Conservation (phyloP, 2,113 vertebrate genomes). For the Candoia aspera region DNA sequence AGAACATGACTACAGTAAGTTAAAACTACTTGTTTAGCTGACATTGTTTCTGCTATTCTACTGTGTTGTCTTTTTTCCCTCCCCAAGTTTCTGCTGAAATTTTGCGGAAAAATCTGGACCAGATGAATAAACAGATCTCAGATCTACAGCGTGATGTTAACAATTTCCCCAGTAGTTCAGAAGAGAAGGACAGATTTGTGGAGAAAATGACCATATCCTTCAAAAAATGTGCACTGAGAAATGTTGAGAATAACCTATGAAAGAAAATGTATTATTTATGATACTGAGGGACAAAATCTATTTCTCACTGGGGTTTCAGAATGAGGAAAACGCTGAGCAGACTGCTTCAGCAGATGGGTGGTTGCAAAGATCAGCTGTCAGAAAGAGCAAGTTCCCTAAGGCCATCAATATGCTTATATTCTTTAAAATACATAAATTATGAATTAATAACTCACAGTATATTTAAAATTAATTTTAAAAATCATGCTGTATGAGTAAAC, state of each 20-base stretch:
- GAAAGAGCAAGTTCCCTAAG: not conserved
- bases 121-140: constrained; percentile 82
- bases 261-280: not conserved
- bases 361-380: not conserved
- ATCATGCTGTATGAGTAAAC: not conserved
- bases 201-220: constrained; percentile 87
- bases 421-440: not conserved
- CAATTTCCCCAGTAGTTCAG: constrained; percentile 79
- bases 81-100: constrained; percentile 80
- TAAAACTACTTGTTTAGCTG: not conserved
- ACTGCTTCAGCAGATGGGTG: accelerated
- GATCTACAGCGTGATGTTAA: constrained; percentile 76
- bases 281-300: not conserved
- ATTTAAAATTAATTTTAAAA: not conserved
- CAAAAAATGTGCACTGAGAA: not conserved
- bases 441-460: not conserved
- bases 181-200: constrained; percentile 79
- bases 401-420: no score
- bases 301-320: no score
- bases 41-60: not conserved
- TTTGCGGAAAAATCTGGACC: constrained; percentile 84
- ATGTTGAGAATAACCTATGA: not conserved
- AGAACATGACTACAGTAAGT: not conserved
- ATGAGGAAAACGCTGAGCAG: not conserved
- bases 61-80: not conserved